These are phyloP conservation scores for Nysson spinosus DNA, from an alignment of 2,888 invertebrate species.

Conservation along the genomic window DNA sequence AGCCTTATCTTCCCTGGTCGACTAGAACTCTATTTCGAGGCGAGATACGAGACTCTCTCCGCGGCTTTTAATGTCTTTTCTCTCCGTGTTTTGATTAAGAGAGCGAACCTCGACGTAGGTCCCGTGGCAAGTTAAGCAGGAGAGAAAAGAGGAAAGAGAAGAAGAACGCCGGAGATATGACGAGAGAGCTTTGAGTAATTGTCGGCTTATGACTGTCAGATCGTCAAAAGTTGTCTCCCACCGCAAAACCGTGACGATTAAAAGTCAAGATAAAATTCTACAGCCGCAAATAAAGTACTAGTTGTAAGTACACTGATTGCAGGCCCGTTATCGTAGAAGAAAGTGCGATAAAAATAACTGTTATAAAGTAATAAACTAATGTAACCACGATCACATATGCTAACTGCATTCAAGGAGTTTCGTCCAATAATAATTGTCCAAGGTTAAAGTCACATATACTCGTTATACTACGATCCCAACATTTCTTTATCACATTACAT, in stretches of 20 bases:
- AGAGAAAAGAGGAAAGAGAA: slow-evolving; percentile 22
- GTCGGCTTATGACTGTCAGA: slow-evolving; percentile 69
- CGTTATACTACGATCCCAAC: too few species aligned
- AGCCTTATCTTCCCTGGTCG: slow-evolving; percentile 73
- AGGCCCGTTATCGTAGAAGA: too few species aligned
- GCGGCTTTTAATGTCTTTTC: slow-evolving; percentile 75
- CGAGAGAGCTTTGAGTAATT: slow-evolving; percentile 71
- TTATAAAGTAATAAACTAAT: too few species aligned
- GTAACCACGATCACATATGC: too few species aligned
- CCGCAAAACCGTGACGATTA: slow-evolving; percentile 32
- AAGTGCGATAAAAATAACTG: too few species aligned
- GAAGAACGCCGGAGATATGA: slow-evolving; percentile 35
- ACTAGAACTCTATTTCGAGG: slow-evolving; percentile 72
- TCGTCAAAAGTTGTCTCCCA: slow-evolving; percentile 66
- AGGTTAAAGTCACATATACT: too few species aligned
- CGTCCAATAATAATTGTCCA: too few species aligned
- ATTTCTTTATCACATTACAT: too few species aligned
- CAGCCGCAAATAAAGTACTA: background rate
- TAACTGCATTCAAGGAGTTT: too few species aligned
- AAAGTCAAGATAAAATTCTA: slow-evolving; percentile 59
- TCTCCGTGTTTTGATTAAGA: slow-evolving; percentile 75
- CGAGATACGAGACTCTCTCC: slow-evolving; percentile 68
- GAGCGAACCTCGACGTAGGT: slow-evolving; percentile 59
- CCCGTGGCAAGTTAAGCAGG: slow-evolving; percentile 46
- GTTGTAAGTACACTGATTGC: too few species aligned